Conservation (phyloP, 2,888 invertebrate genomes). For the Leucophenga maculata region DNA sequence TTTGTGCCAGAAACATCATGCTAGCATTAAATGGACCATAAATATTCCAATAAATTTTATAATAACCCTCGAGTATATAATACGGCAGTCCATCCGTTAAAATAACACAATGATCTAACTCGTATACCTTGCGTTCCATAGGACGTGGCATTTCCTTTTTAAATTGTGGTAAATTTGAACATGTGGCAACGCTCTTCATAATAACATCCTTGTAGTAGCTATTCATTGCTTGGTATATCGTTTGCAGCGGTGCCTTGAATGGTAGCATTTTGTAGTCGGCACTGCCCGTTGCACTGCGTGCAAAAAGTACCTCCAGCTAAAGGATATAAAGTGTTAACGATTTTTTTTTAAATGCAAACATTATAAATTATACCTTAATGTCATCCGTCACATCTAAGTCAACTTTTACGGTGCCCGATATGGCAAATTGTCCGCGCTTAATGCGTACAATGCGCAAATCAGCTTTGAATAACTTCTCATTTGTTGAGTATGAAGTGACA, state of each 20-base stretch:
- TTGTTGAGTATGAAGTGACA: not conserved
- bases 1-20: too few relatives aligned
- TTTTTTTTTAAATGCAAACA: too few relatives aligned
- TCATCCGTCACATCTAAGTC: not conserved
- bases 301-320: too few relatives aligned
- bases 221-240: conserved; percentile 22
- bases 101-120: too few relatives aligned
- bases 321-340: too few relatives aligned
- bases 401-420: not conserved
- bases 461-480: not conserved
- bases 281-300: too few relatives aligned
- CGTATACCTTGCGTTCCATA: conserved; percentile 35
- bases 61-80: too few relatives aligned
- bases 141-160: conserved; percentile 22
- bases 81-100: too few relatives aligned
- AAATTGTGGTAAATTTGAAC: conserved; percentile 44
- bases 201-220: conserved; percentile 40
- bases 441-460: not conserved
- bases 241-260: too few relatives aligned
- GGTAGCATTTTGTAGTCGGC: not conserved
- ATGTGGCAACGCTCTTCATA: conserved; percentile 35
- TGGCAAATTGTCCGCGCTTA: not conserved
- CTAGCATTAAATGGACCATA: too few relatives aligned
- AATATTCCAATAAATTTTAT: too few relatives aligned
- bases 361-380: not conserved